phyloP scores from a whole-genome alignment of 2,888 invertebrate genomes.

The Mystacides longicornis region DNA sequence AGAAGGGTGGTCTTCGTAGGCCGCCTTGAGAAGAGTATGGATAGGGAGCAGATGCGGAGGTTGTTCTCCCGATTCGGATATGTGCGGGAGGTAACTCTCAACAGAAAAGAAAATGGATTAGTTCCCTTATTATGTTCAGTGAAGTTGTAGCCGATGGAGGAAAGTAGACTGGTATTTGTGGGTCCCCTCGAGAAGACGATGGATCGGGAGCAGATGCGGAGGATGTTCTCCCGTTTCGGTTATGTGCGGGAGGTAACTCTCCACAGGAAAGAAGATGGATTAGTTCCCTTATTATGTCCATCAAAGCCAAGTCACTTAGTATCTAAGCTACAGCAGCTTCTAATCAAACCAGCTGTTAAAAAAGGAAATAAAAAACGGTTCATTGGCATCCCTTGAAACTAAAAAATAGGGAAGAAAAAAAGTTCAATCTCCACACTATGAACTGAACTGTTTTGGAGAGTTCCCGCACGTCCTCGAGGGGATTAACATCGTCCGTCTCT shows the following conservation, averaged over 20 bases:
- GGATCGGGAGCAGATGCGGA: conserved; percentile 60
- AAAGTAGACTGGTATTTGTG: conserved; percentile 78
- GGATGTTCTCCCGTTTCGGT: conserved; percentile 70
- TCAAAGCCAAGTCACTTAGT: no score
- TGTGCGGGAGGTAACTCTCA: not conserved
- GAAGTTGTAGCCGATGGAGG: not conserved
- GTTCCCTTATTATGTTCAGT: not conserved
- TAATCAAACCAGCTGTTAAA: no score
- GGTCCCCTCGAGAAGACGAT: conserved; percentile 69
- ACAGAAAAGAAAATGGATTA: conserved; percentile 1
- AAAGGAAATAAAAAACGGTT: no score
- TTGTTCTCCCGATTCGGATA: conserved; percentile 12
- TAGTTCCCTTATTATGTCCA: no score
- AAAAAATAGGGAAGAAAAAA: no score
- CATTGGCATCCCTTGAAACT: no score
- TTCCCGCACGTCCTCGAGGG: no score
- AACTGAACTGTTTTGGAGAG: no score
- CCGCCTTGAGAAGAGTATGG: not conserved
- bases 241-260: conserved; percentile 73
- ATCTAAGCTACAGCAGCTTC: no score
- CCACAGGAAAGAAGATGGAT: conserved; percentile 2
- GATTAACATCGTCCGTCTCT: no score
- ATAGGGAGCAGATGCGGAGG: conserved; percentile 11
- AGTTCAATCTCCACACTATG: no score
- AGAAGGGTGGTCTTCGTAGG: not conserved